A percentile compares a stretch with the other conserved stretches of the same genome.
phyloP scores from a whole-genome alignment of 2,797 vertebrate species.

The Neopelma chrysocephalum region DNA sequence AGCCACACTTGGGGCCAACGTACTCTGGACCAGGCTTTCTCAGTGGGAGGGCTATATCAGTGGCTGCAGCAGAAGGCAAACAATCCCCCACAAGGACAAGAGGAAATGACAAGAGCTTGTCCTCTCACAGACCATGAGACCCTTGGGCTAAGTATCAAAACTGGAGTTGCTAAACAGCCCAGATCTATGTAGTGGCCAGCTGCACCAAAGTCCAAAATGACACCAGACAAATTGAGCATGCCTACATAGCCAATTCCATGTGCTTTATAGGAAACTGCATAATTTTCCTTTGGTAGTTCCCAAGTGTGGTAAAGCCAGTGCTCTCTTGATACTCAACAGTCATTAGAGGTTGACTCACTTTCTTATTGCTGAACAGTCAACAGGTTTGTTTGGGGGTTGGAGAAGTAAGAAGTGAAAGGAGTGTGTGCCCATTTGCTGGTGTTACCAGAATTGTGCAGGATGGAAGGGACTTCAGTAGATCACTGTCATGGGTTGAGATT shows the following conservation, averaged over 20 bases:
- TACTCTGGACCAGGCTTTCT: neutral
- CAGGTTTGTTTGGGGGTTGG: neutral
- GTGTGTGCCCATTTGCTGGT: neutral
- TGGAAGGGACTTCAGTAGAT: neutral
- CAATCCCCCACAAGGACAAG: neutral
- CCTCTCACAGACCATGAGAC: neutral
- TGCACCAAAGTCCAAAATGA: neutral
- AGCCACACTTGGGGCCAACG: neutral
- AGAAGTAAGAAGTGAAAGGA: neutral
- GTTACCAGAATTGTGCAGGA: neutral
- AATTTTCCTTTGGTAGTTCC: neutral
- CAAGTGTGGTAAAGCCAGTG: neutral
- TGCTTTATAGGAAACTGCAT: neutral
- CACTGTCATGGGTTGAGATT: too few species aligned
- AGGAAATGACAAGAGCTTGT: neutral
- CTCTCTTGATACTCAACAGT: neutral
- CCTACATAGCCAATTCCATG: neutral
- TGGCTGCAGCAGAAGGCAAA: neutral
- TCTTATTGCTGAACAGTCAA: neutral
- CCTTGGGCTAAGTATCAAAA: neutral
- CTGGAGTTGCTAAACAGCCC: neutral
- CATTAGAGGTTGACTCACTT: neutral
- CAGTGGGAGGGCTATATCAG: neutral
- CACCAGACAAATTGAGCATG: neutral
- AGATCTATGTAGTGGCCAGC: neutral